A percentile compares a stretch with the other conserved stretches of the same genome.
Conservation (phyloP, 2,113 vertebrate genomes). For the Acrocephalus arundinaceus region DNA sequence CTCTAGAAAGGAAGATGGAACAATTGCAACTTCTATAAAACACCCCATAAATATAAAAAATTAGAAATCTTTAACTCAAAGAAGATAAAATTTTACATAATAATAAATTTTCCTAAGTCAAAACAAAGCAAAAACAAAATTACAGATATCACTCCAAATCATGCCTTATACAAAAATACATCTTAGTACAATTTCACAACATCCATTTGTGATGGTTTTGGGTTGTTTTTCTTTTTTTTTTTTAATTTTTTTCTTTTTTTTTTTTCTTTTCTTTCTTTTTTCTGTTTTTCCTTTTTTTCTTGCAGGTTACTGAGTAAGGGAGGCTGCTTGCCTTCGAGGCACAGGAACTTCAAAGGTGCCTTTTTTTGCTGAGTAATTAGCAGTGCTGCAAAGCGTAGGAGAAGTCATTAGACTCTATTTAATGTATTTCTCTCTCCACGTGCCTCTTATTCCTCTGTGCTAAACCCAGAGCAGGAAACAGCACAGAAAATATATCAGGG, state of each 20-base stretch:
- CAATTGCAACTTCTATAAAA: neutral
- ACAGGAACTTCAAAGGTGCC: neutral
- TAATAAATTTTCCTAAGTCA: too few relatives aligned
- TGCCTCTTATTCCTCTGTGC: neutral
- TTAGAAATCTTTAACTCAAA: too few relatives aligned
- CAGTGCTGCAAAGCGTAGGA: neutral
- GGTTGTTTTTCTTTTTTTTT: too few relatives aligned
- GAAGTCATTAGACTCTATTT: neutral
- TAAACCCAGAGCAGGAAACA: neutral
- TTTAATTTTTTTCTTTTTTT: too few relatives aligned
- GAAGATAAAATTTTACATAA: too few relatives aligned
- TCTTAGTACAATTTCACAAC: too few relatives aligned
- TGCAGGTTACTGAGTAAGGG: neutral
- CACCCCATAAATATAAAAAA: too few relatives aligned
- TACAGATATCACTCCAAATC: too few relatives aligned
- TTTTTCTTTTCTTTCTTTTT: too few relatives aligned
- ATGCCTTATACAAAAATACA: too few relatives aligned
- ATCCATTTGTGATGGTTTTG: too few relatives aligned
- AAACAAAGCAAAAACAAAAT: too few relatives aligned
- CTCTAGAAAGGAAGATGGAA: neutral
- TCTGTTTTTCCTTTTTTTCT: neutral
- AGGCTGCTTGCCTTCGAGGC: neutral
- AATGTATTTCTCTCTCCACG: neutral
- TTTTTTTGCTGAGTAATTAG: constrained; percentile 17
- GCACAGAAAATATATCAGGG: neutral